A percentile compares a stretch with the other conserved stretches of the same genome.
These are phyloP conservation scores for Apodemus speciosus DNA, from an alignment of 2,113 vertebrate species.

Conservation along the genomic window DNA sequence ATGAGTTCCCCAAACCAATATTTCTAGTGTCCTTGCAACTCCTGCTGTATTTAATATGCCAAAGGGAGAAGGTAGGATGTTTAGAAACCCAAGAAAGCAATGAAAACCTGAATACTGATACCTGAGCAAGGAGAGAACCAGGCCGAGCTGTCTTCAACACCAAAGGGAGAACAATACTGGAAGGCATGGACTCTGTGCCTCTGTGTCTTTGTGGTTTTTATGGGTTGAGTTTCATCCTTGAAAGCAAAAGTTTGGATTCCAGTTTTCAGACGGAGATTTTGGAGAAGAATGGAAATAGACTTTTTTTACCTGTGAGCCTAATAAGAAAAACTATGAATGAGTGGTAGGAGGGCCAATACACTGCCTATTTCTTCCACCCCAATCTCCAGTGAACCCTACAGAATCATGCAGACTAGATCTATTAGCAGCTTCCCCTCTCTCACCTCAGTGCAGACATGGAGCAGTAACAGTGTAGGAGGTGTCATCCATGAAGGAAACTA, in stretches of 20 bases:
- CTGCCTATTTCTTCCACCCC: not conserved
- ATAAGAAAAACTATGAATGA: not conserved
- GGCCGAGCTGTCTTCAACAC: not conserved
- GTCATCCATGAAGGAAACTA: not conserved
- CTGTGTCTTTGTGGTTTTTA: not conserved
- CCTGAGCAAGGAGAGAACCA: not conserved
- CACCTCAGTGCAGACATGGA: constrained; percentile 37
- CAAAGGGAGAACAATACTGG: not conserved
- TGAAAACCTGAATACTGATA: not conserved
- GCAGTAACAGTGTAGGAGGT: not conserved
- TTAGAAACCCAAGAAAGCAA: not conserved
- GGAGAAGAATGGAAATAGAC: not conserved
- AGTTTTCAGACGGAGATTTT: not conserved
- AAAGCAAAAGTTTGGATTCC: not conserved
- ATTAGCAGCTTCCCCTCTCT: not conserved
- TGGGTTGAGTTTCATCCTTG: not conserved
- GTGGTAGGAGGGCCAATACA: not conserved
- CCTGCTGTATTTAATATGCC: not conserved
- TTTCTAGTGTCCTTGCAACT: not conserved
- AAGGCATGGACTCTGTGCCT: not conserved
- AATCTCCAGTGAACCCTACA: not conserved
- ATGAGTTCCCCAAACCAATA: not conserved
- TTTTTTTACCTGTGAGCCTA: not conserved
- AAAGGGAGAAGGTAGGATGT: not conserved
- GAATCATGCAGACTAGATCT: not conserved